Base-by-base conservation (phyloP, 92 coral and sea anemone species). In the Actinernus sp. region DNA sequence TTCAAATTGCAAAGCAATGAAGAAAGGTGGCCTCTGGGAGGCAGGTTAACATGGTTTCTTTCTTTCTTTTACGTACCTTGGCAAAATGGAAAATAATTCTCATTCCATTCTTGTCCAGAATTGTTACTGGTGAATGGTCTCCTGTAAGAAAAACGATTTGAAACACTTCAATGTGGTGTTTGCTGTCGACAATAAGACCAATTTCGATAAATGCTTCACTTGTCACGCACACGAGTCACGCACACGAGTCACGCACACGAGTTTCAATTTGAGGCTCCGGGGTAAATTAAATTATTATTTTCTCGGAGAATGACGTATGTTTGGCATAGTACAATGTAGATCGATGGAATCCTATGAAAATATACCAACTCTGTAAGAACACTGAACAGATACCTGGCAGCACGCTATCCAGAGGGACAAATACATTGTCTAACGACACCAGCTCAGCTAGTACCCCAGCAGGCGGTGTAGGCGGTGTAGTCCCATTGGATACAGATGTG, bases 1-100 rank as follows among this genome's bases (percentile, higher is more conserved):
- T n/a, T n/a, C n/a, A n/a, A n/a, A n/a, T n/a, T n/a, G n/a, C n/a
- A n/a, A n/a, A n/a, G n/a, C n/a, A n/a, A n/a, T n/a, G n/a, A n/a
- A n/a, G n/a, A n/a, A n/a, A n/a, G n/a, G n/a, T n/a, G n/a, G n/a
- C n/a, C n/a, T n/a, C n/a, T n/a, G n/a, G n/a, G n/a, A n/a, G n/a
- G n/a, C n/a, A n/a, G n/a, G n/a, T n/a, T n/a, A n/a, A n/a, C n/a
- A n/a, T n/a, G n/a, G n/a, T n/a, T n/a, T n/a, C n/a, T n/a, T n/a
- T n/a, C n/a, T n/a, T n/a, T n/a, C n/a, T n/a, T n/a, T n/a, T 18
- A 49, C 81, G 43, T 50, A 93, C 98, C 97, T 93, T 87, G 48
- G 98, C 98, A 69, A 90, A 90, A 67, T 94, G 98, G 75, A 94
- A 91, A 62, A 91, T 85, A 25, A 90, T 80, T 68, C 77, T 81